phyloP scores from a whole-genome alignment of 2,888 invertebrate genomes.

The Oligia strigilis region DNA sequence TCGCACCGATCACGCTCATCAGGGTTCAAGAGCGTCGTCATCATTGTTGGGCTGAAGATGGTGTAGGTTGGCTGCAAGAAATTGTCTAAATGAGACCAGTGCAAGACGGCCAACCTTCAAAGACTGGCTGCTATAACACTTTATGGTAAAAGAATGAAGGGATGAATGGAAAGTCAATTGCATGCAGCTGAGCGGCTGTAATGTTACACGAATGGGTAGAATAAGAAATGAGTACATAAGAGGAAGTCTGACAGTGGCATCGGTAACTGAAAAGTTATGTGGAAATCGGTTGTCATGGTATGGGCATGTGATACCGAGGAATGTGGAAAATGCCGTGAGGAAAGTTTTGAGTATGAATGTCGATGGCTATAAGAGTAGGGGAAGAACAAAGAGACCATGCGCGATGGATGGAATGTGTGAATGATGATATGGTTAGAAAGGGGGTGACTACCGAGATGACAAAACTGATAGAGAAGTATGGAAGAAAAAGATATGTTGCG shows the following conservation, averaged over 20 bases:
- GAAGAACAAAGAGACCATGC: no score
- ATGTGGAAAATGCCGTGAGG: background rate
- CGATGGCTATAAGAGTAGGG: no score
- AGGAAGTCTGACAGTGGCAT: background rate
- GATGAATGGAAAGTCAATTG: no score
- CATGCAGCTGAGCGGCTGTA: no score
- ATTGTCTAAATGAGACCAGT: background rate
- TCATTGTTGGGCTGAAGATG: slow-evolving; percentile 76
- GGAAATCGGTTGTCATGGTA: background rate
- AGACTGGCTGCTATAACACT: background rate
- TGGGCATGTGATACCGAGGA: background rate
- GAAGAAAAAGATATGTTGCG: no score
- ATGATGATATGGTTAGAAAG: no score
- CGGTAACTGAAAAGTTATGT: background rate
- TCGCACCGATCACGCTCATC: slow-evolving; percentile 75
- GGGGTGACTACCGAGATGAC: no score
- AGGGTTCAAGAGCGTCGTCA: slow-evolving; percentile 73
- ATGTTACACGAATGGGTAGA: no score
- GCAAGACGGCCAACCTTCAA: background rate
- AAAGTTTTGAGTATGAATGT: background rate
- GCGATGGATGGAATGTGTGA: no score
- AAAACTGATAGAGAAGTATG: no score
- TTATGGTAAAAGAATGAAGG: background rate
- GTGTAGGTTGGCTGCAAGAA: slow-evolving; percentile 71
- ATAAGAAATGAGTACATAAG: no score